Evolutionary conservation across 2,888 invertebrate genomes (phyloP).

Genomic region (Adelphocoris suturalis): DNA sequence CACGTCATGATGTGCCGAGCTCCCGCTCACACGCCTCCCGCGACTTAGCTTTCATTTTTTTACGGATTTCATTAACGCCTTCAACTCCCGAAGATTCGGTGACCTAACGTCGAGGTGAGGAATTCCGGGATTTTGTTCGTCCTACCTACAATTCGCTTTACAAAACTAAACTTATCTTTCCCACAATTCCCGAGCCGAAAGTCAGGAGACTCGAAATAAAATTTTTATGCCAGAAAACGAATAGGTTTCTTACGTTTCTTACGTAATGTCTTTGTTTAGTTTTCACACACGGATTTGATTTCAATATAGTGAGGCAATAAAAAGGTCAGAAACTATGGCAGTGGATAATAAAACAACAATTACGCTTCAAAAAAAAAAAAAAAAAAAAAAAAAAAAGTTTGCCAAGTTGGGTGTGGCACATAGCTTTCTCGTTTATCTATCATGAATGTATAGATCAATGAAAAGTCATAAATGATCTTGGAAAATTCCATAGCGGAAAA

Average conservation of each 20-base stretch:
- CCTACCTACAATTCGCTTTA: not conserved
- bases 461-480: too few relatives aligned
- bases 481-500: too few relatives aligned
- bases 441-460: too few relatives aligned
- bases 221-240: not conserved
- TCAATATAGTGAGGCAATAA: not conserved
- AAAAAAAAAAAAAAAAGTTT: too few relatives aligned
- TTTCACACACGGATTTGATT: not conserved
- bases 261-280: not conserved
- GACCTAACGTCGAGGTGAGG: not conserved
- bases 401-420: too few relatives aligned
- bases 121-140: not conserved
- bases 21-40: slow-evolving; percentile 17
- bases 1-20: not conserved
- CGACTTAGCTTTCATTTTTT: not conserved
- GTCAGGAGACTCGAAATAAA: not conserved
- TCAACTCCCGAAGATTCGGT: not conserved
- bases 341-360: too few relatives aligned
- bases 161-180: not conserved
- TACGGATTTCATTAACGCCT: slow-evolving; percentile 2
- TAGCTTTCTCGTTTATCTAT: too few relatives aligned
- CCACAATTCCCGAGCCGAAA: not conserved
- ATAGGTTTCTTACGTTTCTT: not conserved
- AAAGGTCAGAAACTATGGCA: too few relatives aligned
- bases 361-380: too few relatives aligned